Base-by-base conservation (phyloP, 2,113 vertebrate genomes). In the Nibea coibor region DNA sequence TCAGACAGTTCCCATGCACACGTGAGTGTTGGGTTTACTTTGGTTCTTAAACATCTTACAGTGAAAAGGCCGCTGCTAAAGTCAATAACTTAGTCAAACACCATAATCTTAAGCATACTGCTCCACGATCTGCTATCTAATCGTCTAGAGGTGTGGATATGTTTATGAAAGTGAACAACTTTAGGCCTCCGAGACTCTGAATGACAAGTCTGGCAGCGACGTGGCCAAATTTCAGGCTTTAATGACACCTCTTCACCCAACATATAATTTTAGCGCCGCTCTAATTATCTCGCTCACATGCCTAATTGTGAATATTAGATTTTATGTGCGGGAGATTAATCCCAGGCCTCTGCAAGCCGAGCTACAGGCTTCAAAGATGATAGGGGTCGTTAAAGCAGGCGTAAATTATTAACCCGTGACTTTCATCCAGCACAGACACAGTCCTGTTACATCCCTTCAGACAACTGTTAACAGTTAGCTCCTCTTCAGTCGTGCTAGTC, bases 61-160 rank as follows among this genome's bases (percentile, higher is more conserved):
- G 28, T 24, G 51, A 83, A 85, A 82, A 72, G 26, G 53, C 54
- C 2, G 14, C 47, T 58, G 39, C 78, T 78, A 72, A 81, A 81
- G 78, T 88, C 75, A 78, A 85, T 83, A 22, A 82, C 64, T 79
- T 88, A 76, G 85, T 87, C 68, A 80, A 81, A 90, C 64, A 70
- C 62, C 22, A 20, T 42, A 87, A 89, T 88, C 74, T 66, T 61
- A 57, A 81, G 72, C 78, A 75, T 17, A 67, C 65, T 43, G 24
- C 64, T 53, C 28, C 24, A 58, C 15, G 72, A 61, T 77, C 47
- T 71, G 10, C 53, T 64, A 72, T 80, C 56, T 85, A 28, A 84
- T 84, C 72, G 24, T 62, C 31, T 17, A 11, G 51, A 82, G 54
- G 76, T 70, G 78, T 84, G 77, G 68, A 78, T 66, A 22, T 78